phyloP scores from a whole-genome alignment of 2,113 vertebrate genomes.

The Macrotus californicus region DNA sequence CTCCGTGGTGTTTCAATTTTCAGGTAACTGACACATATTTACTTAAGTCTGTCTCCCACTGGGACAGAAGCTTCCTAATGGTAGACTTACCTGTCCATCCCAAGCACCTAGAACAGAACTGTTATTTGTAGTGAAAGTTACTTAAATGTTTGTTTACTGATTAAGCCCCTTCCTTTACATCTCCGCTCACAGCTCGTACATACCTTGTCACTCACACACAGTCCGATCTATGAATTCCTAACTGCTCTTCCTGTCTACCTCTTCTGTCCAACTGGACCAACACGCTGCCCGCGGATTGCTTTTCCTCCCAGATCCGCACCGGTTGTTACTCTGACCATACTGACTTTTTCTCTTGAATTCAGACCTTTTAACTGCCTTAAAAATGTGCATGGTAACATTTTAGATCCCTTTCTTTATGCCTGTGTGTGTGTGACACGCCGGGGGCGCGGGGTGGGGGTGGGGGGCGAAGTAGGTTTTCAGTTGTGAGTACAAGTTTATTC shows the following conservation, averaged over 20 bases:
- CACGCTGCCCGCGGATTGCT: background rate
- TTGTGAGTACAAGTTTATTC: too few species aligned
- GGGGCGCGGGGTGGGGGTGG: too few species aligned
- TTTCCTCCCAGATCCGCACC: background rate
- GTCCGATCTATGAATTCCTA: background rate
- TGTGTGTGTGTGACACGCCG: background rate
- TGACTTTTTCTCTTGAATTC: background rate
- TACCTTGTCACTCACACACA: background rate
- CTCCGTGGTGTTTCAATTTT: background rate
- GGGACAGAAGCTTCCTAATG: background rate
- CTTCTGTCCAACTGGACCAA: background rate
- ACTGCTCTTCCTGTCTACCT: background rate
- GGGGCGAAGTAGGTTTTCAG: too few species aligned
- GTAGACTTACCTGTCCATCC: background rate
- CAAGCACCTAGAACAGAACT: background rate
- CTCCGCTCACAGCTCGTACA: background rate
- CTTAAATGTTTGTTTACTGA: background rate
- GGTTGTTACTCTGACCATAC: background rate
- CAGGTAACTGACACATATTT: background rate
- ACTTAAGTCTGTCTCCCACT: background rate
- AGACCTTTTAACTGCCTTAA: background rate
- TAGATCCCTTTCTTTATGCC: background rate
- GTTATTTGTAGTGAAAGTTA: background rate
- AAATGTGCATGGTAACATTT: background rate
- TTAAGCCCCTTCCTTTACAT: background rate